A percentile compares a stretch with the other conserved stretches of the same genome.
Conservation (phyloP, 2,113 vertebrate species). For the Tiliqua scincoides region DNA sequence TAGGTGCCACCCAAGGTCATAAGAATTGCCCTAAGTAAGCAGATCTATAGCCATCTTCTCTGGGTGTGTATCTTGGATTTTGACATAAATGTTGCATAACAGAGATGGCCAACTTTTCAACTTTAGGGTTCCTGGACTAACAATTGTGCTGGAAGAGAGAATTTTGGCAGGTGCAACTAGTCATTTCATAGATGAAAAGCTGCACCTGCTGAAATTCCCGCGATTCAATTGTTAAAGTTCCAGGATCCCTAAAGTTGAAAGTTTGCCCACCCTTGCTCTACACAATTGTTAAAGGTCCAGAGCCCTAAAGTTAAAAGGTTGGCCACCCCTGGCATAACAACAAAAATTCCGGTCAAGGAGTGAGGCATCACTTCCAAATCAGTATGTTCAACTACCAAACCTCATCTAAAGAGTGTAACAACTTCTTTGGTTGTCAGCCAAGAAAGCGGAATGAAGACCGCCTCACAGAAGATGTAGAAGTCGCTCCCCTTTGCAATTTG, state of each 20-base stretch:
- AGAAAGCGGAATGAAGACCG: constrained; percentile 56
- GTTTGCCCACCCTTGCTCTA: too few relatives aligned
- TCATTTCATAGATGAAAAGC: too few relatives aligned
- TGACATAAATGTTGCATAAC: constrained; percentile 76
- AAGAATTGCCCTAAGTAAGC: constrained; percentile 50
- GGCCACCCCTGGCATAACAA: too few relatives aligned
- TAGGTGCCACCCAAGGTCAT: constrained; percentile 34
- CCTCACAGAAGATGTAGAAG: not conserved
- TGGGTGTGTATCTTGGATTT: constrained; percentile 52
- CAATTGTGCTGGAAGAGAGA: too few relatives aligned
- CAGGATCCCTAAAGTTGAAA: too few relatives aligned
- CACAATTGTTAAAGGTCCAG: too few relatives aligned
- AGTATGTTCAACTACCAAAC: constrained; percentile 70
- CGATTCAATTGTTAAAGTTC: too few relatives aligned
- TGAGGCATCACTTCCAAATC: constrained; percentile 74
- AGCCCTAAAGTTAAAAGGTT: too few relatives aligned
- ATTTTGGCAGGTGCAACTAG: too few relatives aligned
- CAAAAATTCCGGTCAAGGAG: constrained; percentile 75
- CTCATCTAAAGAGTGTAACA: constrained; percentile 68
- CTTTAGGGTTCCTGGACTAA: too few relatives aligned
- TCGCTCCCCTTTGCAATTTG: not conserved
- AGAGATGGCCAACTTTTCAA: too few relatives aligned
- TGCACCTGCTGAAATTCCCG: too few relatives aligned
- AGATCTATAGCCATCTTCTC: constrained; percentile 56
- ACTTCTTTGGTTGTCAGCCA: constrained; percentile 76